Evolutionary conservation across 37 sponge, comb jelly and placozoan genomes (phyloP), one percentile per base, ranked within the genome.

Genomic region (Lycopodina hypogea): DNA sequence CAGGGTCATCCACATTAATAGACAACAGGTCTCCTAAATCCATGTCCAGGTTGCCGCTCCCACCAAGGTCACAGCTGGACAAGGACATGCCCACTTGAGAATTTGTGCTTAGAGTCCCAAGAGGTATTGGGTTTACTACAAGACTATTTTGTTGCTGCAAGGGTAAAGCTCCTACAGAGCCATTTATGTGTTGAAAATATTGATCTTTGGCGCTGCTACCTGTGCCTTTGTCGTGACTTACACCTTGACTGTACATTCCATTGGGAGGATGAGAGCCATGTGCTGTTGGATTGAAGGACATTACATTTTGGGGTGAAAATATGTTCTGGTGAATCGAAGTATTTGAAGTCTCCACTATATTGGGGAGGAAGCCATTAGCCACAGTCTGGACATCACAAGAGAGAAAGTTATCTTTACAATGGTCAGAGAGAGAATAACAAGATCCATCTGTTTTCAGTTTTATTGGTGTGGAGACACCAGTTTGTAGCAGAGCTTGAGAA

Each of bases 401-500:
- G 7, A 24, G 66, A 30, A 65, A 65, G 66, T 33, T 12, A 34
- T 24, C 30, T 32, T 32, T 30, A 32, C 48, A 4, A 45, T 12
- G 8, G 32, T 17, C 30, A 33, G 34, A 30, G 24, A 60, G 61
- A 21, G 8, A 22, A 17, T n/a, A n/a, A n/a, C n/a, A n/a, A 65
- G 17, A 7, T 32, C 2, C 33, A 17, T 32, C 66, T 32, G 66
- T 32, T 65, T 65, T 34, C 32, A 32, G 33, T 65, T 65, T 65
- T 24, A 65, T 32, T 19, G 66, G 29, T 23, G 48, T n/a, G 17
- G 66, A 55, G 17, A 84, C 29, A 21, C 84, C 84, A 3, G 75
- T 84, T 58, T 84, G 77, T 50, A 70, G 40, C 33, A 88, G 58
- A 21, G 88, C 88, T 36, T 82, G 55, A 19, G 88, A 88, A 0